phyloP scores from a whole-genome alignment of 2,888 invertebrate species.

The Brenthis daphne region DNA sequence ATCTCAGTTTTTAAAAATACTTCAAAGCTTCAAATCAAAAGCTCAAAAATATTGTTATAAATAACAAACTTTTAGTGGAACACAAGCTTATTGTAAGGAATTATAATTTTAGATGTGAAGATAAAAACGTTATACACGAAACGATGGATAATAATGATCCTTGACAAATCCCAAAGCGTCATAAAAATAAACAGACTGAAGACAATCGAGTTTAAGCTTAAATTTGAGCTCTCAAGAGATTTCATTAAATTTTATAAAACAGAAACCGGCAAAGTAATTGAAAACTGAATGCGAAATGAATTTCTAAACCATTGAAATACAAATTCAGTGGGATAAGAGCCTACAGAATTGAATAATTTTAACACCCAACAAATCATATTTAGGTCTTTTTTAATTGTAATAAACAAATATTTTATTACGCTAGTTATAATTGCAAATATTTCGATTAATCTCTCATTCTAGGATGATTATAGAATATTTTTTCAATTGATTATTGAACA shows the following conservation, averaged over 20 bases:
- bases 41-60: too few relatives aligned
- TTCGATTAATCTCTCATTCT: neutral
- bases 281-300: conserved; percentile 40
- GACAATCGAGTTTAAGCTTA: conserved; percentile 14
- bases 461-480: too few relatives aligned
- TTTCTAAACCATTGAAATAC: conserved; percentile 41
- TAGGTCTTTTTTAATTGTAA: conserved; percentile 2
- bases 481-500: too few relatives aligned
- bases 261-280: conserved; percentile 41
- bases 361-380: conserved; percentile 16
- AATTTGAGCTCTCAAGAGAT: conserved; percentile 25
- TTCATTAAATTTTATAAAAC: conserved; percentile 41
- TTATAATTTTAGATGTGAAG: conserved; percentile 9
- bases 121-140: neutral
- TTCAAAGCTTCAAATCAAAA: too few relatives aligned
- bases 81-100: neutral
- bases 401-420: conserved; percentile 6
- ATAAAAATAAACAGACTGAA: conserved; percentile 30
- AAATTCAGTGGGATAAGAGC: conserved; percentile 34
- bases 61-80: too few relatives aligned
- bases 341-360: conserved; percentile 33
- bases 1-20: too few relatives aligned
- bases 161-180: conserved; percentile 25
- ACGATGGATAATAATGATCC: conserved; percentile 13
- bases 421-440: neutral